Percentiles rank a stretch among this genome's conserved stretches.
Conservation (phyloP, 2,113 vertebrate genomes). For the Pelecanoides urinatrix region DNA sequence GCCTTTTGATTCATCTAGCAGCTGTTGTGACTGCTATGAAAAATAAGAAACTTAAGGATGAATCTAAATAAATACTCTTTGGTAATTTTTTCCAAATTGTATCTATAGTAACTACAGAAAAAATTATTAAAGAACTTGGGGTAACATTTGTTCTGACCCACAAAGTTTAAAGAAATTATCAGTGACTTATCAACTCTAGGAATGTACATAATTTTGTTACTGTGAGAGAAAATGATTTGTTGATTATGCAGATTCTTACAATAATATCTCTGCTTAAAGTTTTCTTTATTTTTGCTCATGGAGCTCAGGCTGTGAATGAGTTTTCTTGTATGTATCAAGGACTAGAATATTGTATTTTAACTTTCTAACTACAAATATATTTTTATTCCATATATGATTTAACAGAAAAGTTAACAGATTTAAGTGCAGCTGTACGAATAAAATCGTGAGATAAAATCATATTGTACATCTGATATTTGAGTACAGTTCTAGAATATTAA, state of each 20-base stretch:
- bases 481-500: background rate
- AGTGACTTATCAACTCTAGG: background rate
- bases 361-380: background rate
- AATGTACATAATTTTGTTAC: background rate
- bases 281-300: background rate
- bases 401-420: background rate
- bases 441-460: background rate
- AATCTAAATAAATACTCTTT: background rate
- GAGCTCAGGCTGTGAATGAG: background rate
- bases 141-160: background rate
- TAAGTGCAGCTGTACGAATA: background rate
- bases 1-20: background rate
- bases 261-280: background rate
- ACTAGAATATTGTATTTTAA: background rate
- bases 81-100: background rate
- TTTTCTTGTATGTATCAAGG: background rate
- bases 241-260: background rate
- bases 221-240: background rate
- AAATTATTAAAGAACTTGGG: background rate
- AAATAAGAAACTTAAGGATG: background rate
- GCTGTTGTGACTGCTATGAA: background rate
- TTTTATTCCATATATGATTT: background rate
- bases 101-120: slow-evolving; percentile 1
- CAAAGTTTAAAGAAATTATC: background rate
- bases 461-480: background rate